Evolutionary conservation across 2,113 vertebrate genomes (phyloP), one percentile per base, ranked within the genome.

Genomic region (Haemorhous mexicanus): DNA sequence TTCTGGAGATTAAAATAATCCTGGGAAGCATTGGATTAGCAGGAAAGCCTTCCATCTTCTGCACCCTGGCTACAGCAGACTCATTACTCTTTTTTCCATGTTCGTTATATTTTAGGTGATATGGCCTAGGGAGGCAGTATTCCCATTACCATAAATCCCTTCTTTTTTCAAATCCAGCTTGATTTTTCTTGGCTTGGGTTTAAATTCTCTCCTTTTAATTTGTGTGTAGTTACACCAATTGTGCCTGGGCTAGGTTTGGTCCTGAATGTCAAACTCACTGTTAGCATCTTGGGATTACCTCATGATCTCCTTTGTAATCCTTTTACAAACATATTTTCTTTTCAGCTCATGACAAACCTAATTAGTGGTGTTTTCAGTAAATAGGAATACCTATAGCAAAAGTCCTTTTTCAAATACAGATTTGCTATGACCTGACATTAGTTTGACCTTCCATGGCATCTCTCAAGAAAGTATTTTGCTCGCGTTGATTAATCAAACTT

Each of bases 291-390:
- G 79, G 90, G 92, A 96, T 96, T 96, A 86, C 92, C 37, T 95
- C 76, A 81, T 93, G 75, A 84, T 96, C 87, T 94, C 41, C 53
- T 94, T 96, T 91, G 92, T 96, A 94, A 96, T 95, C 88, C 94
- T 89, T 96, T 87, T 90, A 89, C 85, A 96, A 95, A 96, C 83
- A 80, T 92, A 93, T 95, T 96, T 96, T 96, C 88, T 90, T 96
- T 96, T 81, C 85, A 90, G 90, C 90, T 96, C 83, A 87, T 81
- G 90, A 56, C 82, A 94, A 96, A 84, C 82, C 73, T 94, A 84
- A 81, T 96, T 93, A 96, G 52, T 68, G 64, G 23, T 87, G 76
- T 96, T 96, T 97, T 89, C 73, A 72, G 90, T 93, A 95, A 96
- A 89, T 62, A 95, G 13, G 90, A 94, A 84, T 49, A 77, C 66